These are phyloP conservation scores for Mesoligia furuncula DNA, from an alignment of 2,888 invertebrate species.

Conservation along the genomic window DNA sequence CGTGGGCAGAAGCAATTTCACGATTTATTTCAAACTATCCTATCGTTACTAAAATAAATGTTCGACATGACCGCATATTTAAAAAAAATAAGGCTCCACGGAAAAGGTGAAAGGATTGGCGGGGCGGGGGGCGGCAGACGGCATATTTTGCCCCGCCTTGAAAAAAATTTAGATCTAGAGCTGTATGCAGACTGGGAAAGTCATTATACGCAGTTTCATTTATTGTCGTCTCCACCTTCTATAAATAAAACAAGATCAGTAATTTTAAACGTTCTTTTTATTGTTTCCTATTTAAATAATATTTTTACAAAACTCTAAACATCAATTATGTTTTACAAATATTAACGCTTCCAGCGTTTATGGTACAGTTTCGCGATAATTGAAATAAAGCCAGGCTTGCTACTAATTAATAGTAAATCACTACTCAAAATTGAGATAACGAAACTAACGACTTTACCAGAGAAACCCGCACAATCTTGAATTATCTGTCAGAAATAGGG, in stretches of 20 bases:
- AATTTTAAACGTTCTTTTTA: slow-evolving; percentile 65
- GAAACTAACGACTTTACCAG: slow-evolving; percentile 35
- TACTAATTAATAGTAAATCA: slow-evolving; percentile 56
- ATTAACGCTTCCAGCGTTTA: slow-evolving; percentile 74
- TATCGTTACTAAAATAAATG: too few species aligned
- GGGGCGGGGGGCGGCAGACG: too few species aligned
- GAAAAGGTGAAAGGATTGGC: too few species aligned
- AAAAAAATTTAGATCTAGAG: too few species aligned
- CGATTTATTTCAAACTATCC: too few species aligned
- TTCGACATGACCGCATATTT: too few species aligned
- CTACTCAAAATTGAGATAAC: slow-evolving; percentile 64
- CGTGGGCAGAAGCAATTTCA: too few species aligned
- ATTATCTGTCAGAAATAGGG: slow-evolving; percentile 3
- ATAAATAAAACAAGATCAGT: slow-evolving; percentile 40
- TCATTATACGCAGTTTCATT: background rate
- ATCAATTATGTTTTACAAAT: slow-evolving; percentile 78
- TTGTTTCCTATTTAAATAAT: slow-evolving; percentile 77
- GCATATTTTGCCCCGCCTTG: too few species aligned
- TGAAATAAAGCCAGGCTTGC: slow-evolving; percentile 71
- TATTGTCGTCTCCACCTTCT: background rate
- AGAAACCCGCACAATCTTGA: slow-evolving; percentile 31
- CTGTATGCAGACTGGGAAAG: background rate
- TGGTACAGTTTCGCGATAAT: slow-evolving; percentile 58
- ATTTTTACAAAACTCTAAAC: slow-evolving; percentile 81
- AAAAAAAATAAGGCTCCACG: too few species aligned